Conservation (phyloP, 2,113 vertebrate genomes). For the Rynchops niger region DNA sequence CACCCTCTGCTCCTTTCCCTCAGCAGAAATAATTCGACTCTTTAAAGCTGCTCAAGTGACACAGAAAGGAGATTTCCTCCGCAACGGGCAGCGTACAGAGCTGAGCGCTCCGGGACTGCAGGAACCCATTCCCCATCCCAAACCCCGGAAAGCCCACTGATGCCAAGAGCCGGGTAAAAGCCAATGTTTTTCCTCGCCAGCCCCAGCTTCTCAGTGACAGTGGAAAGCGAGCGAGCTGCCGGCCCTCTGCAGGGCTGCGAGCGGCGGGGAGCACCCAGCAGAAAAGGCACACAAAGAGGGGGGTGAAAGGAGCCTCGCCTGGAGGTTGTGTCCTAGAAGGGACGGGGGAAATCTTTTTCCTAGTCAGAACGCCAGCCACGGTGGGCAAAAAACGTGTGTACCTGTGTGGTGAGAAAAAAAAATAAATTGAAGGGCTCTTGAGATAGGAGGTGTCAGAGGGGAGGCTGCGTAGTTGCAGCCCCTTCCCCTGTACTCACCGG, state of each 20-base stretch:
- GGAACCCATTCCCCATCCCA: neutral
- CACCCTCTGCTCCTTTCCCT: neutral
- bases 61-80: neutral
- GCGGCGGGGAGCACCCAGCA: neutral
- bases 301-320: neutral
- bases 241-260: neutral
- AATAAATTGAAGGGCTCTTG: neutral
- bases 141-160: accelerated
- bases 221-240: accelerated
- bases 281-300: neutral
- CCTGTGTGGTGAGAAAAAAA: neutral
- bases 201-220: neutral
- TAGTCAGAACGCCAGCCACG: accelerated
- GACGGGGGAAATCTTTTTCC: neutral
- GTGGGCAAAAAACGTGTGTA: accelerated
- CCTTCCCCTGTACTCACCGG: neutral
- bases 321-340: accelerated
- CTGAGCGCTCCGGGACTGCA: accelerated
- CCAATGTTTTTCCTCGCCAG: neutral
- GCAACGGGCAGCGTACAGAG: accelerated
- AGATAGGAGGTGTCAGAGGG: neutral
- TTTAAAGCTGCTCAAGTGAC: accelerated
- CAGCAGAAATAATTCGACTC: neutral
- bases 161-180: neutral
- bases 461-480: accelerated